Evolutionary conservation across 2,797 vertebrate genomes (phyloP).

Genomic region (Pogoniulus pusillus): DNA sequence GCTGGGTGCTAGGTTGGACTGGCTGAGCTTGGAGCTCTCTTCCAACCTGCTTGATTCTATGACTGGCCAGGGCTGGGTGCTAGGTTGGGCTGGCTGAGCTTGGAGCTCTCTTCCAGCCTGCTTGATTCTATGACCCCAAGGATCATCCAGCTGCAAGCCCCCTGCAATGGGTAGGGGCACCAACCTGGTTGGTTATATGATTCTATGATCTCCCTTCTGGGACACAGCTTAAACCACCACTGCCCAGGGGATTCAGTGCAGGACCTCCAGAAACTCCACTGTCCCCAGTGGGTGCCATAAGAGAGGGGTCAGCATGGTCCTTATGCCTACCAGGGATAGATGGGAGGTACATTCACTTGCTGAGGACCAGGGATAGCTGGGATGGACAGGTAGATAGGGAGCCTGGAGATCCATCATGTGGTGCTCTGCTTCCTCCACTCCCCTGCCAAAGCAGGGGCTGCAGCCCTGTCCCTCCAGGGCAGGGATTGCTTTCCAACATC

Average conservation of each 20-base stretch:
- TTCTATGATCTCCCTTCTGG: no score
- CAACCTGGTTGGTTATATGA: no score
- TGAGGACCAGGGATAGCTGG: background rate
- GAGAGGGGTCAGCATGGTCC: background rate
- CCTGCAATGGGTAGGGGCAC: no score
- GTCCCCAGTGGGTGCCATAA: background rate
- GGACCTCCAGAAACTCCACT: background rate
- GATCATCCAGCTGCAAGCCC: no score
- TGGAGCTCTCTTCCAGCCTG: no score
- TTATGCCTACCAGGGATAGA: no score
- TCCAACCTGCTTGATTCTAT: no score
- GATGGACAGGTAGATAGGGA: background rate
- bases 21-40: no score
- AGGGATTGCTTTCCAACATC: background rate
- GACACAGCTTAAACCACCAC: background rate
- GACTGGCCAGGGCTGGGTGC: no score
- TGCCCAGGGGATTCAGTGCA: background rate
- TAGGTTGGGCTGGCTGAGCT: no score
- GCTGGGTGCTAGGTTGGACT: no score
- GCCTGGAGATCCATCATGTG: background rate
- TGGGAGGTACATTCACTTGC: background rate
- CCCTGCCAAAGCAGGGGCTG: background rate
- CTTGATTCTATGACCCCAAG: no score
- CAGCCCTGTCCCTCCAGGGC: rapidly evolving
- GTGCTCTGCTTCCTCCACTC: rapidly evolving